Evolutionary conservation across 2,797 vertebrate species (phyloP).

Genomic region (Microctenopoma lineatum): DNA sequence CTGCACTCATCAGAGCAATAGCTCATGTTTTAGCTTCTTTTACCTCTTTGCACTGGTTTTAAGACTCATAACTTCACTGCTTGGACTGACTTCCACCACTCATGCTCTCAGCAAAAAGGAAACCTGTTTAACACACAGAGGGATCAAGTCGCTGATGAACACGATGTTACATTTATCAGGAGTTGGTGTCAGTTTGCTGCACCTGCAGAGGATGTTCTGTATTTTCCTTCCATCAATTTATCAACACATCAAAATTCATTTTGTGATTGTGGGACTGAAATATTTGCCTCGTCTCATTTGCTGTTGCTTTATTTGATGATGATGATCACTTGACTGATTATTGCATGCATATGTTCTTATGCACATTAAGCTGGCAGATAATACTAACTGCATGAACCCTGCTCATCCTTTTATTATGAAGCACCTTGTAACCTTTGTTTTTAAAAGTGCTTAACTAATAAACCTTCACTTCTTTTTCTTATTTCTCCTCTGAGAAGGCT

Average conservation of each 20-base stretch:
- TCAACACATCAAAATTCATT: no score
- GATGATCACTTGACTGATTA: no score
- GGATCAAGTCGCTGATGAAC: neutral
- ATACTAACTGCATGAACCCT: neutral
- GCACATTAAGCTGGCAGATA: no score
- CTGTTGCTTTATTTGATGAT: no score
- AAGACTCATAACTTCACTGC: no score
- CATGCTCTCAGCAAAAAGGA: neutral
- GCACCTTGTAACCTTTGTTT: neutral
- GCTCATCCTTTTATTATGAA: neutral
- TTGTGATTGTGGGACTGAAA: no score
- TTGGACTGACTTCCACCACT: neutral
- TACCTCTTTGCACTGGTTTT: conserved; percentile 2
- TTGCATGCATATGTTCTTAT: no score
- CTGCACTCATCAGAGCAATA: no score
- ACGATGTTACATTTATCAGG: neutral
- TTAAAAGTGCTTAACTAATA: neutral
- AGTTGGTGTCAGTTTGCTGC: neutral
- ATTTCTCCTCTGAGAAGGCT: conserved; percentile 19
- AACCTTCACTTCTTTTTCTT: neutral
- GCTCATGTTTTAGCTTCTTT: conserved; percentile 2
- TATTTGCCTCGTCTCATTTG: no score
- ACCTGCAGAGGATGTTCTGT: no score
- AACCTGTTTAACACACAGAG: neutral
- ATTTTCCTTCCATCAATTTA: no score